Conservation (phyloP, 2,888 invertebrate species). For the Lutraria lutraria region DNA sequence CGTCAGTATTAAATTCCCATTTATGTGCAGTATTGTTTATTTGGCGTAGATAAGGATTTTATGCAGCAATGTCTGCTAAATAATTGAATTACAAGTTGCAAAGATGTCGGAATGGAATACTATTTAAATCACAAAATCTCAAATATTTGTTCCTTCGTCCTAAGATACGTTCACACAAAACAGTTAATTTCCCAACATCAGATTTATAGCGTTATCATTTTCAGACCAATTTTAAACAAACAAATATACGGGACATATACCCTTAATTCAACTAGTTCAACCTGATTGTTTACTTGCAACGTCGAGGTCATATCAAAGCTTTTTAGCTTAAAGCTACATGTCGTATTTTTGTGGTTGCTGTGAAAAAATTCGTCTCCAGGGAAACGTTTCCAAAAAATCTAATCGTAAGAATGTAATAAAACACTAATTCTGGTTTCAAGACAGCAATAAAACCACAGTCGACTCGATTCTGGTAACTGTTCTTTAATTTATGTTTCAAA, state of each 20-base stretch:
- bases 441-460: neutral
- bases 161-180: no score
- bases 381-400: neutral
- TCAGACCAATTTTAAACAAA: constrained; percentile 2
- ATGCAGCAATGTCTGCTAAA: neutral
- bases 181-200: no score
- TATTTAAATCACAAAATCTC: neutral
- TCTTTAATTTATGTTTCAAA: neutral
- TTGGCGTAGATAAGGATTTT: neutral
- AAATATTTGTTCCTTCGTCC: no score
- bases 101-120: neutral
- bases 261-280: neutral
- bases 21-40: neutral
- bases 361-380: neutral
- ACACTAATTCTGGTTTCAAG: constrained; percentile 3
- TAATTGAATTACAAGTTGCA: neutral
- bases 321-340: neutral
- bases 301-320: neutral
- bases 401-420: neutral
- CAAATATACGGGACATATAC: neutral
- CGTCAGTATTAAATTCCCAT: neutral
- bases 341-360: neutral
- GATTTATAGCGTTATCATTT: neutral
- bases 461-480: neutral
- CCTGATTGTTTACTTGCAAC: neutral